Evolutionary conservation across 2,797 vertebrate genomes (phyloP).

Genomic region (Pelobates cultripes): DNA sequence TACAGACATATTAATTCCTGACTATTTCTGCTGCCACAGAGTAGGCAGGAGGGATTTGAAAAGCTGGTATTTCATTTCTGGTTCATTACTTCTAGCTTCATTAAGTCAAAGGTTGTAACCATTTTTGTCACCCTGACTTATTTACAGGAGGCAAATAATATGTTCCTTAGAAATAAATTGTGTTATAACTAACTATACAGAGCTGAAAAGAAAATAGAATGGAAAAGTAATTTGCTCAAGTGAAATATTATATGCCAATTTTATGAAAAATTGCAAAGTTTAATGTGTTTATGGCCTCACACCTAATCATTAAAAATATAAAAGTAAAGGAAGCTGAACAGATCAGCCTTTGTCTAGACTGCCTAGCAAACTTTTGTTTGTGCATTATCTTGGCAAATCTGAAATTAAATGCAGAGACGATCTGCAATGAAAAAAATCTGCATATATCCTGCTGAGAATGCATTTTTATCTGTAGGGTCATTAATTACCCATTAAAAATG

Average conservation of each 20-base stretch:
- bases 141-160: too few relatives aligned
- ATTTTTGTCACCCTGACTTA: too few relatives aligned
- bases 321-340: background rate
- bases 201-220: too few relatives aligned
- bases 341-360: constrained; percentile 33
- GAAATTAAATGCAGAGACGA: constrained; percentile 47
- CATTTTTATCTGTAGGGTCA: constrained; percentile 54
- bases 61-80: too few relatives aligned
- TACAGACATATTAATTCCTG: too few relatives aligned
- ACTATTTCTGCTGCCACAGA: too few relatives aligned
- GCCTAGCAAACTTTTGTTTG: constrained; percentile 35
- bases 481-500: constrained; percentile 56
- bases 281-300: constrained; percentile 7
- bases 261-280: background rate
- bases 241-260: background rate
- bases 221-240: too few relatives aligned
- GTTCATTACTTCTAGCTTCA: too few relatives aligned
- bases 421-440: constrained; percentile 51
- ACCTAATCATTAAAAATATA: constrained; percentile 9
- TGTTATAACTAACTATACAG: too few relatives aligned
- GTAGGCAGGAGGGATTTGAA: too few relatives aligned
- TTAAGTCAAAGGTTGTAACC: too few relatives aligned
- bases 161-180: too few relatives aligned
- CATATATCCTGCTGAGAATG: constrained; percentile 56
- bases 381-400: constrained; percentile 44